These are phyloP conservation scores for Dolichotis patagonum DNA, from an alignment of 2,113 vertebrate species.

Conservation along the genomic window DNA sequence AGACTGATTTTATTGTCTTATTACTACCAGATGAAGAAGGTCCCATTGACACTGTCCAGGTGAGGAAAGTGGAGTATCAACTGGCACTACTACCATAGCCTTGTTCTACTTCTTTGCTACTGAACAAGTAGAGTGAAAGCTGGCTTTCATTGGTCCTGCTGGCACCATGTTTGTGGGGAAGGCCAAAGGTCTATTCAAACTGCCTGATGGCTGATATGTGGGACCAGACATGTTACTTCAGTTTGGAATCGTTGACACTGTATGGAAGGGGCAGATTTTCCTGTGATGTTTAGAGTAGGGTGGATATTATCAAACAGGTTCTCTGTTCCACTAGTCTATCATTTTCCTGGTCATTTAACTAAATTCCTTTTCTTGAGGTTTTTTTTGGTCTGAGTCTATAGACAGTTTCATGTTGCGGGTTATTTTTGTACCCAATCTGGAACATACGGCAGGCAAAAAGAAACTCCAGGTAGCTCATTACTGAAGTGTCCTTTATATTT, in stretches of 20 bases:
- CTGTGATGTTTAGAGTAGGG: background rate
- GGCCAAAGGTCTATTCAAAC: background rate
- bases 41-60: background rate
- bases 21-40: background rate
- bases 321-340: slow-evolving; percentile 23
- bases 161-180: background rate
- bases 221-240: background rate
- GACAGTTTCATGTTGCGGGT: background rate
- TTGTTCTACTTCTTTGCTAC: slow-evolving; percentile 24
- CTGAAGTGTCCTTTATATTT: background rate
- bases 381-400: background rate
- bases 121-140: background rate
- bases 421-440: background rate
- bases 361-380: background rate
- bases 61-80: background rate
- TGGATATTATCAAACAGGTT: background rate
- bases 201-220: background rate
- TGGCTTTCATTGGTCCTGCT: background rate
- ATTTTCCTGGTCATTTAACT: background rate
- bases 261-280: background rate
- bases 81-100: background rate
- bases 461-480: background rate
- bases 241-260: background rate
- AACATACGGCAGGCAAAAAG: background rate
- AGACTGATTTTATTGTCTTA: background rate